Evolutionary conservation across 2,797 vertebrate genomes (phyloP).

Genomic region (Semaprochilodus insignis): DNA sequence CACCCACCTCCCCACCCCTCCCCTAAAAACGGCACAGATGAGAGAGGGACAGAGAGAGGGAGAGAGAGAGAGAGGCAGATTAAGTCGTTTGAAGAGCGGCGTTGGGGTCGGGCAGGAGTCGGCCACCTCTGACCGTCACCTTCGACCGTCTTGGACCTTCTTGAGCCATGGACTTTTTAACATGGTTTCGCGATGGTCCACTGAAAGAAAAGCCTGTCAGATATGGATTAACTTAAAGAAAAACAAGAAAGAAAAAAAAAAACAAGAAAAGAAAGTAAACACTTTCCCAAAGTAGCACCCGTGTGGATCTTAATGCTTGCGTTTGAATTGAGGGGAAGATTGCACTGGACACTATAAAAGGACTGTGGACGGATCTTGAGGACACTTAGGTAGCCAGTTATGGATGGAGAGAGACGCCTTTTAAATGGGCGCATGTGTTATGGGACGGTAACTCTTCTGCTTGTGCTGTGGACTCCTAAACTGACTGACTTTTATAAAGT

Average conservation of each 20-base stretch:
- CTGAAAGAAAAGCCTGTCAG: slow-evolving; percentile 51
- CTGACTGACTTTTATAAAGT: slow-evolving; percentile 21
- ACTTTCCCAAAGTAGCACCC: slow-evolving; percentile 14
- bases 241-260: not conserved
- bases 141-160: slow-evolving; percentile 64
- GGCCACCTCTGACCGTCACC: slow-evolving; percentile 57
- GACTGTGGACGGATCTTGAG: slow-evolving; percentile 40
- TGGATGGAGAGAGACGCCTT: slow-evolving; percentile 13
- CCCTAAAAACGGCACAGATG: slow-evolving; percentile 71
- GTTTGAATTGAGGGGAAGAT: slow-evolving; percentile 29
- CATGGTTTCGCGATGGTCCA: slow-evolving; percentile 57
- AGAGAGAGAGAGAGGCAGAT: slow-evolving; percentile 75
- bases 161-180: slow-evolving; percentile 49
- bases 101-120: slow-evolving; percentile 67
- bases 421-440: slow-evolving; percentile 25
- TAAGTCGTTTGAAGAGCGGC: slow-evolving; percentile 73
- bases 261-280: too few species aligned
- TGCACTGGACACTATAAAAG: slow-evolving; percentile 40
- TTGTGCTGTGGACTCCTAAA: slow-evolving; percentile 28
- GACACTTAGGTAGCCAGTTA: slow-evolving; percentile 51
- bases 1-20: slow-evolving; percentile 63
- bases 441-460: slow-evolving; percentile 23
- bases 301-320: slow-evolving; percentile 31
- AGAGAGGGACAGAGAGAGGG: slow-evolving; percentile 76
- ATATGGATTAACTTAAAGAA: slow-evolving; percentile 44